These are phyloP conservation scores for Drosophila nebulosa DNA, from an alignment of 1,140 invertebrate genomes.

Conservation along the genomic window DNA sequence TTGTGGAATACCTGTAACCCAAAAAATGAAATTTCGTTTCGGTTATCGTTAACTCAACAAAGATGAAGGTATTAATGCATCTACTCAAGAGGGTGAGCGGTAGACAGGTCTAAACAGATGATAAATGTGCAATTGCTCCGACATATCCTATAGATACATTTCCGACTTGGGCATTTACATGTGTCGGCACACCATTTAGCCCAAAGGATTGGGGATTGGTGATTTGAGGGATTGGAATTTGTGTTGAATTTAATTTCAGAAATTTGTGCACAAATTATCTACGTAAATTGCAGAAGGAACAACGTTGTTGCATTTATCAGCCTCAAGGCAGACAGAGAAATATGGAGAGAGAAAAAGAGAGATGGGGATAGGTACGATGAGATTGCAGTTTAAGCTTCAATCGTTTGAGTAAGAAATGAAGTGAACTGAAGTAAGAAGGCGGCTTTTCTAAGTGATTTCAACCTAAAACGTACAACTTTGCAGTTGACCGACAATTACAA, in stretches of 20 bases:
- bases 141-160: constrained; percentile 16
- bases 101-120: constrained; percentile 52
- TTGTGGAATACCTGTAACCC: not conserved
- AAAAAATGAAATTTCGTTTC: not conserved
- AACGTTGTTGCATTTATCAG: not conserved
- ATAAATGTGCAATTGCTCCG: constrained; percentile 55
- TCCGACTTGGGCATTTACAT: constrained; percentile 1
- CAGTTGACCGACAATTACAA: not conserved
- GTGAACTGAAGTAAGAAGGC: constrained; percentile 36
- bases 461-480: not conserved
- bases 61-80: not conserved
- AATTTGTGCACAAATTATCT: constrained; percentile 25
- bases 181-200: constrained; percentile 6
- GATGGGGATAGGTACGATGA: not conserved
- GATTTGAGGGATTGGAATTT: constrained; percentile 33
- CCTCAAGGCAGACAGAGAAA: not conserved
- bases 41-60: not conserved
- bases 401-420: constrained; percentile 34
- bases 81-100: not conserved
- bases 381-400: constrained; percentile 28
- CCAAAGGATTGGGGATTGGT: not conserved
- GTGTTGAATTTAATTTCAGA: constrained; percentile 63
- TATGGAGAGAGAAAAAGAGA: not conserved
- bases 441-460: constrained; percentile 2
- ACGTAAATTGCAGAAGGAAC: constrained; percentile 12